phyloP scores from a whole-genome alignment of 1,140 invertebrate species.

The Holcopasites calliopsidis region DNA sequence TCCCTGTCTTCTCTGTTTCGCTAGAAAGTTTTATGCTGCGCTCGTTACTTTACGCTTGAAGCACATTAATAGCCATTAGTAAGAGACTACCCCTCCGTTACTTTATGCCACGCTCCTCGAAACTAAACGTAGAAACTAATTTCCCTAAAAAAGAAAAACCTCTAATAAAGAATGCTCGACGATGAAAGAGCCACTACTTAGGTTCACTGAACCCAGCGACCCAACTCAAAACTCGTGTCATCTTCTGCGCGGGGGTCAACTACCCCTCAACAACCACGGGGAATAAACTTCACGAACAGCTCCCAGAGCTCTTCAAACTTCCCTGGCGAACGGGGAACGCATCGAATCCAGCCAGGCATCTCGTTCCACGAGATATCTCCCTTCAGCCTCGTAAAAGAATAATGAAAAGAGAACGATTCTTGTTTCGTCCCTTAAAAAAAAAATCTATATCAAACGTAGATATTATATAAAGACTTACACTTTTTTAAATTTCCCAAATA shows the following conservation, averaged over 20 bases:
- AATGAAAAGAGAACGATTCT: no score
- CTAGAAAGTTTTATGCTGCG: no score
- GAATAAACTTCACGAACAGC: neutral
- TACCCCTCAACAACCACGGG: neutral
- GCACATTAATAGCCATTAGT: no score
- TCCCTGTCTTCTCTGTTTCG: neutral
- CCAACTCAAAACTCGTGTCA: neutral
- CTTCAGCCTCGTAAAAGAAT: no score
- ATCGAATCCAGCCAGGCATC: neutral
- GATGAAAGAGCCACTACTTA: neutral
- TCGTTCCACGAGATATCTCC: no score
- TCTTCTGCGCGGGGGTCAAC: neutral
- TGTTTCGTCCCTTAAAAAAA: no score
- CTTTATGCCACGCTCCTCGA: neutral
- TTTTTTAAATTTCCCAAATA: no score
- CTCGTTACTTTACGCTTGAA: no score
- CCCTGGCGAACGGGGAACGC: neutral
- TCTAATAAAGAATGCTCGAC: neutral
- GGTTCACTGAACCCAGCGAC: neutral
- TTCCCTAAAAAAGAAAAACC: neutral
- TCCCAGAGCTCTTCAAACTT: conserved; percentile 10
- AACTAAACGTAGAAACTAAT: neutral
- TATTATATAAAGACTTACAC: no score
- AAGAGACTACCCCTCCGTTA: no score
- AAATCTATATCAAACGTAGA: no score